Evolutionary conservation across 1,140 invertebrate genomes (phyloP), one percentile per base, ranked within the genome.

Genomic region (Drosophila rhopaloa): DNA sequence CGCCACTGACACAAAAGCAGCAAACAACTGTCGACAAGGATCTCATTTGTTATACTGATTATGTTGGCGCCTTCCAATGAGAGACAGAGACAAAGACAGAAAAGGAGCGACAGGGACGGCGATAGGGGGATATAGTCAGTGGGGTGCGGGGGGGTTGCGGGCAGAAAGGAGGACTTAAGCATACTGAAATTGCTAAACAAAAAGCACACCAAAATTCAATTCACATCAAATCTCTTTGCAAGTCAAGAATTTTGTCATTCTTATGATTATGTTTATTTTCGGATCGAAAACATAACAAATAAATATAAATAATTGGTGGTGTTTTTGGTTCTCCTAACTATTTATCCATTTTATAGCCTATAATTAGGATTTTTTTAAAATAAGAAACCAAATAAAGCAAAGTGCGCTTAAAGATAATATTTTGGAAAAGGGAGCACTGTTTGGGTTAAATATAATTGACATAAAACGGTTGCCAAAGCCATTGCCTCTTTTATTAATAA

Each of bases 41-140:
- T 88, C 85, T 88, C 84, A 88, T 88, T 88, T 88, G 84, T 88
- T 88, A 88, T 88, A 73, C 84, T 88, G 84, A 88, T 88, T 88
- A 88, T 90, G 85, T 88, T 88, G 84, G 84, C 84, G 84, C 84
- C 84, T 89, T 89, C 76, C 76, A 83, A 66, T 66, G 72, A 72
- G 59, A 59, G 51, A 50, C 55, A 50, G 59, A 74, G 71, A 56
- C 47, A 57, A 58, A 53, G 47, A 24, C 24, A 44, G 38, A 51
- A 27, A 9, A 24, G 41, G 32, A 38, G 48, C 48, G 58, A 58
- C 35, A 41, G 38, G 19, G 11, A 29, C 44, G n/a, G 29, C 14
- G 1, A 43, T 63, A 38, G 37, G 43, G 38, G 24, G 16, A 3
- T 3, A 7, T 3, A 38, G 35, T 1, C 47, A 9, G 24, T 13